A percentile compares a stretch with the other conserved stretches of the same genome.
phyloP scores from a whole-genome alignment of 2,888 invertebrate species.

The Tromatobia lineatoria region DNA sequence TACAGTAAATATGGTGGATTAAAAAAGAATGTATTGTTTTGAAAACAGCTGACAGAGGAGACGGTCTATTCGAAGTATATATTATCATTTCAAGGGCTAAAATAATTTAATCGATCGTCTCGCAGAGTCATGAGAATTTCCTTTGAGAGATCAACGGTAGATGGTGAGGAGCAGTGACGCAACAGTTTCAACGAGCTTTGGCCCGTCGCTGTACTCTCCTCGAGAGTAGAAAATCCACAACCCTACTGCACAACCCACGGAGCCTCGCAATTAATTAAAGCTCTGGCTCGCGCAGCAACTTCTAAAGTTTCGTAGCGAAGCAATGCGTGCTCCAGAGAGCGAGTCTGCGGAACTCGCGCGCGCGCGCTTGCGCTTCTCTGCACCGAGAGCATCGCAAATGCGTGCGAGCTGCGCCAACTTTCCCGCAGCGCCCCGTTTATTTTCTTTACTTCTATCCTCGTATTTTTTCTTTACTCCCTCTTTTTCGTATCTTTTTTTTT shows the following conservation, averaged over 20 bases:
- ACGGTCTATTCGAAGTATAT: neutral
- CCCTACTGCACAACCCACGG: slow-evolving; percentile 30
- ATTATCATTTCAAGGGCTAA: slow-evolving; percentile 5
- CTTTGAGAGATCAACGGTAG: slow-evolving; percentile 44
- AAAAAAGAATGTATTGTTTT: neutral
- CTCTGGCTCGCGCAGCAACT: slow-evolving; percentile 44
- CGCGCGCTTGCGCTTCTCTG: neutral
- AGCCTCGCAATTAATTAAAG: slow-evolving; percentile 68
- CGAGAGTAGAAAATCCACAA: slow-evolving; percentile 58
- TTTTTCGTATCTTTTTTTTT: slow-evolving; percentile 4
- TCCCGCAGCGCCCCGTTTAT: slow-evolving; percentile 38
- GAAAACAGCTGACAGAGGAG: neutral
- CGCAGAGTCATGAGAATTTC: neutral
- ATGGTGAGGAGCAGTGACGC: slow-evolving; percentile 19
- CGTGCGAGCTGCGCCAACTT: slow-evolving; percentile 40
- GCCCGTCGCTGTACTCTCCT: slow-evolving; percentile 26
- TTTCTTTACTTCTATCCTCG: slow-evolving; percentile 38
- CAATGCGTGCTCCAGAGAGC: slow-evolving; percentile 56
- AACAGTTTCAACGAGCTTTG: slow-evolving; percentile 41
- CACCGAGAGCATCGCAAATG: slow-evolving; percentile 32
- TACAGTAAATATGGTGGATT: no score
- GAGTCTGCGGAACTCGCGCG: slow-evolving; percentile 15
- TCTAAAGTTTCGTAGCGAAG: slow-evolving; percentile 53
- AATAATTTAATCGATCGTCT: slow-evolving; percentile 40
- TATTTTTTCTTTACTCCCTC: slow-evolving; percentile 30